A percentile compares a stretch with the other conserved stretches of the same genome.
These are phyloP conservation scores for Augiades crinisus DNA, from an alignment of 2,888 invertebrate species.

Conservation along the genomic window DNA sequence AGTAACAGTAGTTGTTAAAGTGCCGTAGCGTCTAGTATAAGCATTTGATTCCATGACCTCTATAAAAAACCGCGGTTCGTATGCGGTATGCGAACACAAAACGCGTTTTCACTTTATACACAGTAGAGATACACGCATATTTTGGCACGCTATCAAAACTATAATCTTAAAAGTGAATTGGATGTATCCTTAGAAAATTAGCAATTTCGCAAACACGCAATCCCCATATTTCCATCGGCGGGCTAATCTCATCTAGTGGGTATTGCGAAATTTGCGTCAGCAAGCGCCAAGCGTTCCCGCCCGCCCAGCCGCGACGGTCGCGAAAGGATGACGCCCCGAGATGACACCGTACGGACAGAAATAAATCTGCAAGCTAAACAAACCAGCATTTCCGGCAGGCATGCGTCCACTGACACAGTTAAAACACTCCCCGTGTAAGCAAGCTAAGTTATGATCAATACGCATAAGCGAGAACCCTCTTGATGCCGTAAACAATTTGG, in stretches of 20 bases:
- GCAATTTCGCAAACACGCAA: constrained; percentile 46
- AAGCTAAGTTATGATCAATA: constrained; percentile 7
- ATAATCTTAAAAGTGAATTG: constrained; percentile 28
- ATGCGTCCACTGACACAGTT: constrained; percentile 65
- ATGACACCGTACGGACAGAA: constrained; percentile 70
- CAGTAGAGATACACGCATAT: constrained; percentile 8
- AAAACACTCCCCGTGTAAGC: constrained; percentile 44
- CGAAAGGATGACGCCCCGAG: constrained; percentile 66
- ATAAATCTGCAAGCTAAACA: constrained; percentile 77
- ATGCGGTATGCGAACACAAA: background rate
- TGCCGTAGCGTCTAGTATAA: too few relatives aligned
- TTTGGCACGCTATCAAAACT: constrained; percentile 33
- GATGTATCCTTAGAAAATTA: constrained; percentile 32
- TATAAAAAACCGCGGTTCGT: background rate
- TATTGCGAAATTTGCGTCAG: constrained; percentile 62
- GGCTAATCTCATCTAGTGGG: constrained; percentile 45
- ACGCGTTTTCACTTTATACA: background rate
- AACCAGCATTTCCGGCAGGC: constrained; percentile 73
- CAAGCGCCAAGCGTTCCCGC: constrained; percentile 57
- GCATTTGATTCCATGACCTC: background rate
- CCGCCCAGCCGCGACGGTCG: constrained; percentile 40
- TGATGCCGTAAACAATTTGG: too few relatives aligned
- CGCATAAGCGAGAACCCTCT: too few relatives aligned
- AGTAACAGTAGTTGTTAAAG: background rate
- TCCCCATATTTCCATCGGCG: constrained; percentile 53